Evolutionary conservation across 2,113 vertebrate species (phyloP).

Genomic region (Dicaeum eximium): DNA sequence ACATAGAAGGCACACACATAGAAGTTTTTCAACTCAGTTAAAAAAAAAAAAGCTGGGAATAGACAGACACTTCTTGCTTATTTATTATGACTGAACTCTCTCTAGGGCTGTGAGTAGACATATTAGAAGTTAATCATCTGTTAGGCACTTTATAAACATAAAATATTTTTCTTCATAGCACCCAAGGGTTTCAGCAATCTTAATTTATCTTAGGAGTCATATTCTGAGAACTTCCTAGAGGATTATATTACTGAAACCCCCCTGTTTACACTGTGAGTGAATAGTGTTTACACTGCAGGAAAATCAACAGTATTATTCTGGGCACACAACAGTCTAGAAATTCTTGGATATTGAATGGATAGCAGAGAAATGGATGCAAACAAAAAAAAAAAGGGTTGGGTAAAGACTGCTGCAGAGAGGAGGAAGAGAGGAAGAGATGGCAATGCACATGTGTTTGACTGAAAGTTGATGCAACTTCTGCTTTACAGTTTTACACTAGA

Average conservation of each 20-base stretch:
- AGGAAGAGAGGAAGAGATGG: neutral
- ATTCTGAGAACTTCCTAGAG: neutral
- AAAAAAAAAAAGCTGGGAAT: neutral
- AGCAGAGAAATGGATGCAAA: neutral
- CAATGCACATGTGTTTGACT: neutral
- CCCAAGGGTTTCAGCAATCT: neutral
- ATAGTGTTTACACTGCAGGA: no score
- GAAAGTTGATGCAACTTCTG: neutral
- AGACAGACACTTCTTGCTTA: neutral
- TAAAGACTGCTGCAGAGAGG: neutral
- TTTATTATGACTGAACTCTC: neutral
- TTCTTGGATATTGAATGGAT: neutral
- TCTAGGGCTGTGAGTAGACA: neutral
- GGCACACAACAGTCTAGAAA: neutral
- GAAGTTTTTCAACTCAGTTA: neutral
- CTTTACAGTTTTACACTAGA: neutral
- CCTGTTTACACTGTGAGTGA: neutral
- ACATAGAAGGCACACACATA: neutral
- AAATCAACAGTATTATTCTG: neutral
- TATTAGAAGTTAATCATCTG: neutral
- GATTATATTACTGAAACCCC: neutral
- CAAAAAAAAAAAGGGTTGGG: neutral
- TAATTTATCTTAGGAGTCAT: neutral
- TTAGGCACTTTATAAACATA: neutral
- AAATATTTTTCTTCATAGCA: neutral